Evolutionary conservation across 2,888 invertebrate species (phyloP), one percentile per base, ranked within the genome.

Genomic region (Drosophila koepferae): DNA sequence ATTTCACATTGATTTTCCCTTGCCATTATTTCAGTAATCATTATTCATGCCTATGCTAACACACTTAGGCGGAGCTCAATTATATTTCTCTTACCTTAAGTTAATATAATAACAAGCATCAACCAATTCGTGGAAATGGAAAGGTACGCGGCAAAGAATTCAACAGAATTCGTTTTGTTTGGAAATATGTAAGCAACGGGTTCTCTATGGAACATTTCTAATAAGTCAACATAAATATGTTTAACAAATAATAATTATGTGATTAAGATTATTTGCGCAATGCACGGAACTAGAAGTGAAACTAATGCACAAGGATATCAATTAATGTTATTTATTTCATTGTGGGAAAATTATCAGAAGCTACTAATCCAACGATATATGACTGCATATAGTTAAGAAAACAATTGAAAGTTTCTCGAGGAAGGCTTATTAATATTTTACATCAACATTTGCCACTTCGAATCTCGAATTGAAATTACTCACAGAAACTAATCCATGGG

Each of bases 11-110:
- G 48, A 31, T 31, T 31, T 28, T 49, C 28, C 48, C 48, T 4
- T 10, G 10, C 28, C 28, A 2, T 10, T 10, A 5, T 28, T 3
- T 2, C 20, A 44, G 12, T 44, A 44, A 44, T 12, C 20, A 12
- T 44, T 44, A 44, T 20, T 12, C 20, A 12, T 44, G 44, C 14
- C 14, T 43, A 43, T 12, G 10, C 10, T 18, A 43, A 31, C 28
- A 49, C 48, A n/a, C n/a, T 28, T 9, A n/a, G 10, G 2, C 10
- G n/a, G 3, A 49, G 31, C 28, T 49, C 28, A 49, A 49, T 49
- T 49, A 49, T n/a, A 49, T 49, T 49, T n/a, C 28, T 31, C 28
- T n/a, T 28, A 49, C 48, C 48, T 49, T 2, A 31, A 49, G n/a
- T 49, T 16, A 49, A 28, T 49, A 31, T n/a, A n/a, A 28, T 10